Evolutionary conservation across 2,797 vertebrate species (phyloP).

Genomic region (Acestrorhynchus altus): DNA sequence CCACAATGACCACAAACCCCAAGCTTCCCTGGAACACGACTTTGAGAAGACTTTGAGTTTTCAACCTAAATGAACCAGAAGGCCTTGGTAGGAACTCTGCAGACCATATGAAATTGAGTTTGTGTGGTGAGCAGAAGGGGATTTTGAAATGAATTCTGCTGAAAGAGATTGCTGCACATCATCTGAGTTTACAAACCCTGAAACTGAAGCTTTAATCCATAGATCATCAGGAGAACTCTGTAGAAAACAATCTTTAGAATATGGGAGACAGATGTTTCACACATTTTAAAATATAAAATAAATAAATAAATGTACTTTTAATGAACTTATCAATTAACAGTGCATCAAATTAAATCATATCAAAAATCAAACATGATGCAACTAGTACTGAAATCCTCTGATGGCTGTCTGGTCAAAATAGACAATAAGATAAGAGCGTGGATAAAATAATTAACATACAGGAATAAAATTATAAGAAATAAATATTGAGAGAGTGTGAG

Average conservation of each 20-base stretch:
- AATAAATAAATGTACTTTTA: no score
- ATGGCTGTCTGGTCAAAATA: no score
- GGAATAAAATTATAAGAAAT: no score
- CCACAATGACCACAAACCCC: not conserved
- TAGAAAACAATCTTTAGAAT: slow-evolving; percentile 3
- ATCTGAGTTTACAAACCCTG: not conserved
- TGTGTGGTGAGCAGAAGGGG: not conserved
- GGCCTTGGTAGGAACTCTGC: not conserved
- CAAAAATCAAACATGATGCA: no score
- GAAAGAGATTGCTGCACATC: not conserved
- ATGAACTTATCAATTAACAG: no score
- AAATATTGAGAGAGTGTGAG: no score
- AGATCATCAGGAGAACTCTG: not conserved
- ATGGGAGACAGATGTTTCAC: not conserved
- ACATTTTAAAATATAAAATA: no score
- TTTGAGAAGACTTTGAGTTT: not conserved
- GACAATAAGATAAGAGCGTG: no score
- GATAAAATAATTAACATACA: no score
- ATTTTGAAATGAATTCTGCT: not conserved
- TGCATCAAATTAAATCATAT: no score
- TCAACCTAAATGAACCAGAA: not conserved
- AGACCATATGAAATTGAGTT: not conserved
- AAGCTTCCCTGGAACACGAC: not conserved
- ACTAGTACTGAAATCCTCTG: no score
- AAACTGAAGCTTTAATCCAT: not conserved